phyloP scores from a whole-genome alignment of 2,888 invertebrate species.

The Hololepta plana region DNA sequence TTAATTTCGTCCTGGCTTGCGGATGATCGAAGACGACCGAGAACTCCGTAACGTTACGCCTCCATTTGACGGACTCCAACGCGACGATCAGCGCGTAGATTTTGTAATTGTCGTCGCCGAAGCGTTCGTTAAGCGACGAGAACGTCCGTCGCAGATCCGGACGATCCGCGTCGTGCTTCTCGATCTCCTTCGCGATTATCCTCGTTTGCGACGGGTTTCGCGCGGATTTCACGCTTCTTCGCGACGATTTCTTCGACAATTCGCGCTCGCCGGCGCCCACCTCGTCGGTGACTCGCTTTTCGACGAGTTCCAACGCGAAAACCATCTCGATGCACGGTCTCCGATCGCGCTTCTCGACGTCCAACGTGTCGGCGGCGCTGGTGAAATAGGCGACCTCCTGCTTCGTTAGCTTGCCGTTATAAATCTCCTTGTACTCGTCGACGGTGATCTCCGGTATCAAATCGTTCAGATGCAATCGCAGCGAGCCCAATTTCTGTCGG shows the following conservation, averaged over 20 bases:
- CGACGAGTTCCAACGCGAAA: slow-evolving; percentile 10
- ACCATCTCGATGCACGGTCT: slow-evolving; percentile 6
- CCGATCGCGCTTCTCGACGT: no score
- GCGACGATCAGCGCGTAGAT: slow-evolving; percentile 18
- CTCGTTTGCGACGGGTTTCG: slow-evolving; percentile 4
- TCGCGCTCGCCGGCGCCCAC: no score
- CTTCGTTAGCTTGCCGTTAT: slow-evolving; percentile 4
- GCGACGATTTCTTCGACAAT: no score
- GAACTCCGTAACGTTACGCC: slow-evolving; percentile 12
- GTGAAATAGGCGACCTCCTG: not conserved
- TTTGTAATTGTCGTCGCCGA: slow-evolving; percentile 12
- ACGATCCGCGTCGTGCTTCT: not conserved
- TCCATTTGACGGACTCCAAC: slow-evolving; percentile 16
- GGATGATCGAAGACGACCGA: slow-evolving; percentile 22
- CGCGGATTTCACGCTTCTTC: slow-evolving; percentile 5
- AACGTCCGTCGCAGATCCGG: not conserved
- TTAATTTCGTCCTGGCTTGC: slow-evolving; percentile 16
- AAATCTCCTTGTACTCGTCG: slow-evolving; percentile 6
- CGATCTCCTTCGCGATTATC: no score
- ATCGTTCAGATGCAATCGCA: slow-evolving; percentile 15
- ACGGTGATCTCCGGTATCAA: slow-evolving; percentile 10
- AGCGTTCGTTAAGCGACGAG: slow-evolving; percentile 3
- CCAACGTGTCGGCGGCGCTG: no score
- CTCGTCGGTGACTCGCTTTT: no score
- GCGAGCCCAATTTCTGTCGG: slow-evolving; percentile 17